Base-by-base conservation (phyloP, 2,888 invertebrate genomes). In the Asteroscopus sphinx region DNA sequence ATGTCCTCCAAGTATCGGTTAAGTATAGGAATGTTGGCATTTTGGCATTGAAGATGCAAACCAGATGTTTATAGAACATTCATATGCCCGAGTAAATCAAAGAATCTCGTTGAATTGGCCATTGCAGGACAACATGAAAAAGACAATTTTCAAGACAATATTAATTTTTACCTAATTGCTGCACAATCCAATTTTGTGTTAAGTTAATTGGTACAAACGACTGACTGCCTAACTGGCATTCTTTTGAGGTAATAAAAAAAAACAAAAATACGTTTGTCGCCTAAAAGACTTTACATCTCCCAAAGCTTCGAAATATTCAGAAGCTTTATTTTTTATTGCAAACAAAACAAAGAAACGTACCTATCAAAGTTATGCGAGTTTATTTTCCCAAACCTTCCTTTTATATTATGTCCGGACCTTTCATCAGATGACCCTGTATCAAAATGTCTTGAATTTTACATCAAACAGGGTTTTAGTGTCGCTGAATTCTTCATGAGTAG, bases 11-110 rank as follows among this genome's bases (percentile, higher is more conserved):
- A 39, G 41, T 13, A 15, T 58, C 33, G 55, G 44, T 47, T 45
- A n/a, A n/a, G n/a, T 57, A 56, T 73, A 54, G 60, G 53, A 49
- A 33, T 45, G 37, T 55, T 60, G 54, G 45, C 46, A 62, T 57
- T 48, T 55, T 60, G 54, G 45, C 46, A 62, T 57, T 48, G 66
- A 28, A 48, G 35, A 65, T 28, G 40, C 52, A 47, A 57, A 37
- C 44, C 57, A 70, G 39, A 64, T 55, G 55, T 70, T 63, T 41
- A 47, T 1, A 36, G 28, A 6, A n/a, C n/a, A n/a, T 42, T 51
- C 42, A 56, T 56, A 51, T 51, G 42, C 28, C 32, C 9, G 28
- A 21, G 3, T 46, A 21, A 59, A 42, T 40, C n/a, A 21, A 32
- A 9, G 32, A 21, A 45, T 41, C 16, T 9, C 25, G 8, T 11